Evolutionary conservation across 2,113 vertebrate genomes (phyloP), one percentile per base, ranked within the genome.

Genomic region (Laterallus jamaicensis): DNA sequence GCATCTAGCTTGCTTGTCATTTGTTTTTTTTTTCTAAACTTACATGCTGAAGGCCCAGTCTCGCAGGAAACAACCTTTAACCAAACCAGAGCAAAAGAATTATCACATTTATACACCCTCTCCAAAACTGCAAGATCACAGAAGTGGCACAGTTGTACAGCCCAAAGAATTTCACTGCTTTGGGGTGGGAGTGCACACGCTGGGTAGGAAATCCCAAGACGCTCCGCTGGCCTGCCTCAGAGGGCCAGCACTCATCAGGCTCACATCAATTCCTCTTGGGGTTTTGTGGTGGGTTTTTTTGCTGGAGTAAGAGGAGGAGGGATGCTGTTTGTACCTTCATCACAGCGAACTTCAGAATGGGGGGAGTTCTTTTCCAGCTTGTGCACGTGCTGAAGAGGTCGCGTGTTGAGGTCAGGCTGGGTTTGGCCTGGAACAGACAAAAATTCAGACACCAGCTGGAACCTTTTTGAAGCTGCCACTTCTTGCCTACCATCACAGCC

Each of bases 21-120:
- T 56, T 91, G 63, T 55, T 73, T 59, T 77, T 52, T 58, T 50
- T 68, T 82, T 82, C 88, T 82, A 90, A 92, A 88, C 20, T 40
- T 56, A 2, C 10, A 50, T 83, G 47, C 64, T 88, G 55, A 91
- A 91, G 70, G 50, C 74, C 67, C 31, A 91, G 88, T 74, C 86
- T 91, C 52, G 62, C 95, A 95, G 96, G 96, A 97, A 97, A 80
- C 62, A 49, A 64, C 95, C 60, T 92, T 93, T 77, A 92, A 83
- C 71, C 39, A 96, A 93, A 92, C 81, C 83, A 94, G 86, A 85
- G 92, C 37, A 82, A 40, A 88, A 93, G 62, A 95, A 69, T 84
- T 75, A 79, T 83, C 58, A 47, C 37, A 26, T 22, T 17, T 71
- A 40, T 71, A 40, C 12, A 42, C 80, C 44, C 74, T 69, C 74